These are phyloP conservation scores for Aldrovandia affinis DNA, from an alignment of 2,797 vertebrate genomes.

Conservation along the genomic window DNA sequence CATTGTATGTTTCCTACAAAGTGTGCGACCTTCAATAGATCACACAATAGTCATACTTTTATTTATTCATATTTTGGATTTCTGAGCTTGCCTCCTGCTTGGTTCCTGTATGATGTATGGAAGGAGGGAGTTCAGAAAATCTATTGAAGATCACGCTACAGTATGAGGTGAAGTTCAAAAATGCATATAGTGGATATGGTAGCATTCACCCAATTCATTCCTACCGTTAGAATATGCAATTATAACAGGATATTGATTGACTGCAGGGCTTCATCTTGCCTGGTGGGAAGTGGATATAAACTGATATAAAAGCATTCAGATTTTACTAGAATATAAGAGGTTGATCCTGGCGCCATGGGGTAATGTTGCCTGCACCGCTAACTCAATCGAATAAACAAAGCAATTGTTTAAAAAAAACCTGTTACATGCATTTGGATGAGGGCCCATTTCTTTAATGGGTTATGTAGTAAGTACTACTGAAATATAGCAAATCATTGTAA, in stretches of 20 bases:
- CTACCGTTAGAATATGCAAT: not conserved
- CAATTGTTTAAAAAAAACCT: not conserved
- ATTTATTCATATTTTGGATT: not conserved
- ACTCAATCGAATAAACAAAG: not conserved
- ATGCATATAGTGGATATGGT: not conserved
- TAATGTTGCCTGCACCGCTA: not conserved
- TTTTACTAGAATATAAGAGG: not conserved
- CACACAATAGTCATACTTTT: not conserved
- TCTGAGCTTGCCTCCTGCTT: not conserved
- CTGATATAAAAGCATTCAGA: not conserved
- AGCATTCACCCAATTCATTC: not conserved
- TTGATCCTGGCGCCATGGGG: not conserved
- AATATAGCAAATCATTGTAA: not conserved
- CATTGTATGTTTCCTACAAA: not conserved
- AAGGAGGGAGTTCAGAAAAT: not conserved
- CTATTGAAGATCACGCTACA: not conserved
- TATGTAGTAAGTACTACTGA: not conserved
- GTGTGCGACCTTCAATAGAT: not conserved
- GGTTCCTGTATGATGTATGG: not conserved
- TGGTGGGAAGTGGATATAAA: not conserved
- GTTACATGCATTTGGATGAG: not conserved
- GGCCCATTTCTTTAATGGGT: not conserved
- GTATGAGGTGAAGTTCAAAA: not conserved
- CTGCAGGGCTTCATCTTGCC: not conserved
- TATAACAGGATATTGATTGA: not conserved